Conservation (phyloP, 2,797 vertebrate genomes). For the Peromyscus eremicus region DNA sequence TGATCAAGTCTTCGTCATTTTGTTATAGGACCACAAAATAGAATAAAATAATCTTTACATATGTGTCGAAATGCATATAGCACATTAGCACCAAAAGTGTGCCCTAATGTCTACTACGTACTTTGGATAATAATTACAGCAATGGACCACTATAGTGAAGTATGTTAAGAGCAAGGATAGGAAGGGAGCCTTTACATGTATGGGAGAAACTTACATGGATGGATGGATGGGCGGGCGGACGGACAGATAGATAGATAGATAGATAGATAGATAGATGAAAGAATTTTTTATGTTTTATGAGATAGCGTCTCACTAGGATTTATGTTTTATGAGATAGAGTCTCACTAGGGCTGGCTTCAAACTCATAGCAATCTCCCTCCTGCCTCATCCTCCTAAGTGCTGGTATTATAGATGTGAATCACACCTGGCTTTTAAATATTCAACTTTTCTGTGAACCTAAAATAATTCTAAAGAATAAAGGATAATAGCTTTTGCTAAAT, state of each 20-base stretch:
- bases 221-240: too few species aligned
- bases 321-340: not conserved
- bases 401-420: not conserved
- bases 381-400: not conserved
- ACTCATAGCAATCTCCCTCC: not conserved
- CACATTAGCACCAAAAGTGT: not conserved
- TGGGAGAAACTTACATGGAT: not conserved
- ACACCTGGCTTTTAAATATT: not conserved
- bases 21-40: not conserved
- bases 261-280: too few species aligned
- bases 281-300: not conserved
- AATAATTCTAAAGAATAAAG: not conserved
- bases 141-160: not conserved
- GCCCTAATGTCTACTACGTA: not conserved
- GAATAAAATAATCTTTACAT: not conserved
- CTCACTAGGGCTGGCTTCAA: not conserved
- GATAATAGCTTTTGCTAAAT: not conserved
- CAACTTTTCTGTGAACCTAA: not conserved
- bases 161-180: not conserved
- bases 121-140: not conserved
- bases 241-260: not conserved
- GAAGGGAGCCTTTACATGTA: not conserved
- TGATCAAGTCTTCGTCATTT: not conserved
- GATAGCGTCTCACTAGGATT: not conserved
- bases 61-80: not conserved